Evolutionary conservation across 1,140 invertebrate genomes (phyloP), one percentile per base, ranked within the genome.

Genomic region (Cotesia typhae): DNA sequence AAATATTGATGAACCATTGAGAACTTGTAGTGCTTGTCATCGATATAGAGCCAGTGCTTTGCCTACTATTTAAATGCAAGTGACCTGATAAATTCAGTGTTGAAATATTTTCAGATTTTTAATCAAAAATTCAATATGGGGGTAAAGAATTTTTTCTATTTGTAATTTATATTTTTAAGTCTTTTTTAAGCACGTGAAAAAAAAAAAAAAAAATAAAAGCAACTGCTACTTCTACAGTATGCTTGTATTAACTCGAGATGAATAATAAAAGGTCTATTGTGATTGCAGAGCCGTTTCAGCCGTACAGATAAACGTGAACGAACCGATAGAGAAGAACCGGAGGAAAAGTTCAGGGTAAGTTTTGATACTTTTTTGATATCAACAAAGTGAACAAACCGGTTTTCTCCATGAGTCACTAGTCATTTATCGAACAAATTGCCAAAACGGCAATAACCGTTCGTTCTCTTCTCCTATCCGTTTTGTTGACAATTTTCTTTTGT

Each of bases 271-370:
- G 2, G 59, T 73, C 55, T 38, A 17, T 71, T 20, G 38, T 70
- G 47, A 41, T 74, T 77, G 55, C 77, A 84, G 84, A 80, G 79
- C 61, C 81, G 79, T 68, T 81, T 83, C 68, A 9, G 65, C 20
- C 74, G 79, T 10, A 76, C 68, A 35, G 80, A 83, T 12, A 78
- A 77, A 36, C 78, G 81, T 61, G 83, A 81, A 17, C 80, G 71
- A 59, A 77, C 61, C 52, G 38, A 37, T 10, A 81, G 81, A 47
- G 82, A 84, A 65, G 77, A 66, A 37, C 79, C 78, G 12, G 37
- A 65, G 12, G 36, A 67, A 63, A 65, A 65, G 60, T 72, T 69
- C 10, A 84, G 81, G 80, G 85, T 86, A 72, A 85, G 82, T 82
- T 55, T 5, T 3, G 28, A 14, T 37, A 41, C 66, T 47, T 67